Base-by-base conservation (phyloP, 2,113 vertebrate species). In the Crotophaga sulcirostris region DNA sequence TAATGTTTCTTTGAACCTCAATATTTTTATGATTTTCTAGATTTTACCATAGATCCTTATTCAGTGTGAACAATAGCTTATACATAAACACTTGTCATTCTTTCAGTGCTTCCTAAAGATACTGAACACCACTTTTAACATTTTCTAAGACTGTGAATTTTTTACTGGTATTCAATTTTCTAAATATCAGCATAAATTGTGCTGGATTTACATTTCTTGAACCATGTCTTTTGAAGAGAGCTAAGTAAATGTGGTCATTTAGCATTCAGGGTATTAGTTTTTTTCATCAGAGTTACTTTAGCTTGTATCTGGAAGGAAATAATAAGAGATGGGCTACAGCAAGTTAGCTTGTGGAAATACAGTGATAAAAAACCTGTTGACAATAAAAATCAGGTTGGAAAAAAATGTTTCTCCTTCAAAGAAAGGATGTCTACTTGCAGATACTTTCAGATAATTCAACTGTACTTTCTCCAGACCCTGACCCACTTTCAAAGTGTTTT, bases 181-280 rank as follows among this genome's bases (percentile, higher is more conserved):
- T 66, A 58, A 79, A 54, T 68, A 79, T 7, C 25, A 68, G 5
- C 21, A 64, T 31, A 84, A 72, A 26, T 52, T 40, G 2, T 31
- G 17, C n/a, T 56, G 28, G 9, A 34, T 45, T 23, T 55, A 3
- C 20, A 42, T 77, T 83, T n/a, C 20, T 69, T 67, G 51, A 88
- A 63, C 8, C 7, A 3, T 21, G 19, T 14, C 5, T 47, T 87
- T 91, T 44, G 28, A 76, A 19, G 10, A 44, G 21, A 58, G 13
- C 10, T 84, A 83, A 62, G 12, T 74, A 89, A 75, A 75, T 54
- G 20, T 49, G 12, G n/a, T 11, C 0, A 54, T 80, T 69, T 76
- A 69, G 66, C 3, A 2, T 69, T n/a, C 8, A 34, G 7, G 3
- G 4, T 26, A 54, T 29, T 47, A 0, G 3, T 2, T 20, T 47